A percentile compares a stretch with the other conserved stretches of the same genome.
Evolutionary conservation across 2,797 vertebrate species (phyloP).

Genomic region (Hippocampus kuda): DNA sequence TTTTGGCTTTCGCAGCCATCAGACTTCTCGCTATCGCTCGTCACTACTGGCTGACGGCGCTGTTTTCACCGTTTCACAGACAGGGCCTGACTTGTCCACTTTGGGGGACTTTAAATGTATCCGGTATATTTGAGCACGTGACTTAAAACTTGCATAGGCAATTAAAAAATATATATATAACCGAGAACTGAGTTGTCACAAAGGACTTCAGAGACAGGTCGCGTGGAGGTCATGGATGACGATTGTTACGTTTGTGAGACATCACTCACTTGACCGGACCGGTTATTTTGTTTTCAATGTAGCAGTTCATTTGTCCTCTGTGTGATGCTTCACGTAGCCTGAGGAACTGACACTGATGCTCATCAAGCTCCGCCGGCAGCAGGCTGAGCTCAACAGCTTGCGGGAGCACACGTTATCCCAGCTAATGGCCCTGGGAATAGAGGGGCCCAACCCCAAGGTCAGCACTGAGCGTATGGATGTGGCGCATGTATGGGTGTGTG

Average conservation of each 20-base stretch:
- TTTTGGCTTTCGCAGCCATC: not conserved
- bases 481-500: not conserved
- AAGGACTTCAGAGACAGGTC: too few relatives aligned
- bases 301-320: constrained; percentile 25
- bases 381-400: constrained; percentile 91
- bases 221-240: too few relatives aligned
- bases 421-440: constrained; percentile 87
- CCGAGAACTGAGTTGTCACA: too few relatives aligned
- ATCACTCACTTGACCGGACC: not conserved
- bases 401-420: constrained; percentile 89
- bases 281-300: constrained; percentile 8
- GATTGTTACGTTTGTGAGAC: not conserved
- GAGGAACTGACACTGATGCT: constrained; percentile 97
- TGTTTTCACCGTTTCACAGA: not conserved
- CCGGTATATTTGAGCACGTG: too few relatives aligned
- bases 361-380: constrained; percentile 96
- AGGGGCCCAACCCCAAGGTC: constrained; percentile 94
- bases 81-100: not conserved
- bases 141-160: too few relatives aligned
- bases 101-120: not conserved
- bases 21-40: not conserved
- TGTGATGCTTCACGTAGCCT: constrained; percentile 70
- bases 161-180: too few relatives aligned
- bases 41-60: not conserved
- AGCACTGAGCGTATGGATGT: constrained; percentile 54